Percentiles rank a stretch among this genome's conserved stretches.
phyloP scores from a whole-genome alignment of 1,140 invertebrate genomes.

The Oscheius sp. region DNA sequence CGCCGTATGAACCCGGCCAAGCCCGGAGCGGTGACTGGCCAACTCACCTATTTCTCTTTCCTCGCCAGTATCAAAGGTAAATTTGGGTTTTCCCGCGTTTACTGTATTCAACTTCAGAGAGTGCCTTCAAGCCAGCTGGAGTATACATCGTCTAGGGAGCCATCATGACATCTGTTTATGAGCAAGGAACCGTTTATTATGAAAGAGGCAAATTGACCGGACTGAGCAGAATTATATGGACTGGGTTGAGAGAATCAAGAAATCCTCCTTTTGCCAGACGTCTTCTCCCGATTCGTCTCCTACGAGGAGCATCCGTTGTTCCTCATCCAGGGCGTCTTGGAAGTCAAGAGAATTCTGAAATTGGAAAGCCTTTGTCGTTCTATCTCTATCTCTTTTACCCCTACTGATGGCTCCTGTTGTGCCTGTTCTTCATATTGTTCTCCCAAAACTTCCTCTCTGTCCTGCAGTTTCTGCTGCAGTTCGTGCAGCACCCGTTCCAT shows the following conservation, averaged over 20 bases:
- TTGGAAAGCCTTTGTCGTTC: constrained; percentile 15
- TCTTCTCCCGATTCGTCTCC: not conserved
- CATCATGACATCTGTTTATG: no score
- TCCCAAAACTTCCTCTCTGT: not conserved
- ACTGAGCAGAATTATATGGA: constrained; percentile 23
- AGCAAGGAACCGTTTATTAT: no score
- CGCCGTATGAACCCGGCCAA: constrained; percentile 67
- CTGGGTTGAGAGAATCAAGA: constrained; percentile 28
- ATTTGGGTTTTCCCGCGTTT: not conserved
- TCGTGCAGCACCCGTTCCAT: constrained; percentile 17
- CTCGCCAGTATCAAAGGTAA: constrained; percentile 63
- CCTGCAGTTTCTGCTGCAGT: constrained; percentile 6
- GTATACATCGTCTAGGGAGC: not conserved
- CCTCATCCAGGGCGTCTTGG: not conserved
- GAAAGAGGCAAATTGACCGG: no score
- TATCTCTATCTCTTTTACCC: constrained; percentile 3
- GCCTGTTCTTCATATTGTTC: not conserved
- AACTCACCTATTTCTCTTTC: constrained; percentile 67
- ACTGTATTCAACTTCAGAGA: constrained; percentile 43
- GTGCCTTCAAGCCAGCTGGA: constrained; percentile 54
- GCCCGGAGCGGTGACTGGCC: constrained; percentile 66
- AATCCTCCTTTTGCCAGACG: constrained; percentile 21
- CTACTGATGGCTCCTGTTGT: not conserved
- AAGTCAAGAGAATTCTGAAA: constrained; percentile 5
- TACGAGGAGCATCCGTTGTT: not conserved